Percentiles rank a stretch among this genome's conserved stretches.
Conservation (phyloP, 2,797 vertebrate species). For the Yasuhikotakia modesta region DNA sequence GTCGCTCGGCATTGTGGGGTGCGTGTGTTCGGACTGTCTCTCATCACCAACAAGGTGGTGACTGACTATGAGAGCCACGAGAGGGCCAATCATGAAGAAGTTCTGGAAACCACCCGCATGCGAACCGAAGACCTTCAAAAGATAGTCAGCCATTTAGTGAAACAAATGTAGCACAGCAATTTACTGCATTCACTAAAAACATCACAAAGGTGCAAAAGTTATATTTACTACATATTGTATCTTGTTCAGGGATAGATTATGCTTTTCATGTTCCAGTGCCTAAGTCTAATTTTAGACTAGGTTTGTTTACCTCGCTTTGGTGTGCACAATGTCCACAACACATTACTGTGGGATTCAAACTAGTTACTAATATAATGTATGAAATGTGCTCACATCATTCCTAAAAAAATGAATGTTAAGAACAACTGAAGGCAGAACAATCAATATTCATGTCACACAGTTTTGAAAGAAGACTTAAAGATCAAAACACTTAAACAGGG, state of each 20-base stretch:
- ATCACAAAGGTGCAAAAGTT: background rate
- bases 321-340: background rate
- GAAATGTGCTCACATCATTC: background rate
- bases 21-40: slow-evolving; percentile 83
- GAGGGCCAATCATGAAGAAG: slow-evolving; percentile 77
- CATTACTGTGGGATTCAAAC: background rate
- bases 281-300: background rate
- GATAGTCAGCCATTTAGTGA: slow-evolving; percentile 70
- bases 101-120: slow-evolving; percentile 71
- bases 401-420: slow-evolving; percentile 3
- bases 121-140: slow-evolving; percentile 71
- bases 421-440: slow-evolving; percentile 10
- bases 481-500: slow-evolving; percentile 1
- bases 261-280: slow-evolving; percentile 17
- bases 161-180: slow-evolving; percentile 59
- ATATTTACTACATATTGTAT: background rate
- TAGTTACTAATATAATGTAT: background rate
- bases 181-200: background rate
- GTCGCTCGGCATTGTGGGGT: slow-evolving; percentile 84
- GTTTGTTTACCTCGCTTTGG: background rate
- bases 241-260: background rate
- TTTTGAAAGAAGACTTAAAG: slow-evolving; percentile 5
- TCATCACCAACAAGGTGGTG: slow-evolving; percentile 85
- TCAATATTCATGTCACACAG: background rate
- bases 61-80: slow-evolving; percentile 74